phyloP scores from a whole-genome alignment of 1,140 invertebrate genomes.

The Drosophila lacteicornis region DNA sequence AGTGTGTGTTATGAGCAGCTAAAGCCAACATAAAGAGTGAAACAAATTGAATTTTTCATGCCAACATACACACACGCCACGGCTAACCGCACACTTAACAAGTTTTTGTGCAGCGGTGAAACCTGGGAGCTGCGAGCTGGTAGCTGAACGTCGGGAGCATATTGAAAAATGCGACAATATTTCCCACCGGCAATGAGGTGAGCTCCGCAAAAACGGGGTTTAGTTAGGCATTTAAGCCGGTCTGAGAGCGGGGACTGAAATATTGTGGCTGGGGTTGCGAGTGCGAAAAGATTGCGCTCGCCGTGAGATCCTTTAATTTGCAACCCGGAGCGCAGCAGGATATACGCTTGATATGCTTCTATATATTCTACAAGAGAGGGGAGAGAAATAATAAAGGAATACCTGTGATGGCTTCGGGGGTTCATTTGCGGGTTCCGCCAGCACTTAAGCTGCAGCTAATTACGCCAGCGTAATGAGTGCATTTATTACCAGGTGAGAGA shows the following conservation, averaged over 20 bases:
- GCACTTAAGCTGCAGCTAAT: slow-evolving; percentile 70
- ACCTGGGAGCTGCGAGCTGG: not conserved
- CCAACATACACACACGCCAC: slow-evolving; percentile 18
- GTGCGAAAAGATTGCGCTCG: slow-evolving; percentile 40
- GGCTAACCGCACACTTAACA: slow-evolving; percentile 76
- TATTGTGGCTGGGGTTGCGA: slow-evolving; percentile 47
- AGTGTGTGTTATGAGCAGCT: slow-evolving; percentile 50
- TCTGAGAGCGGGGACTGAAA: slow-evolving; percentile 15
- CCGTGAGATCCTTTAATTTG: slow-evolving; percentile 49
- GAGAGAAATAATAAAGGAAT: slow-evolving; percentile 21
- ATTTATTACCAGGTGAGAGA: slow-evolving; percentile 56
- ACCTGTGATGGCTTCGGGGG: slow-evolving; percentile 63
- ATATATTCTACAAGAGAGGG: not conserved
- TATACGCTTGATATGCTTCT: slow-evolving; percentile 9
- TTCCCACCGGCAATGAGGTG: slow-evolving; percentile 56
- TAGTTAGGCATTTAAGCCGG: slow-evolving; percentile 35
- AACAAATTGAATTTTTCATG: slow-evolving; percentile 81
- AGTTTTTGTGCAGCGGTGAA: slow-evolving; percentile 62
- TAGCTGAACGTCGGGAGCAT: slow-evolving; percentile 23
- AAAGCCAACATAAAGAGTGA: slow-evolving; percentile 78
- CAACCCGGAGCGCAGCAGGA: slow-evolving; percentile 14
- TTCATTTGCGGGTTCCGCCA: slow-evolving; percentile 54
- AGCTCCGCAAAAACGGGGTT: slow-evolving; percentile 11
- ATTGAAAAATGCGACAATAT: slow-evolving; percentile 83
- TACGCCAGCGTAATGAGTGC: slow-evolving; percentile 61